Conservation (phyloP, 2,888 invertebrate genomes). For the Polyommatus iphigenia region DNA sequence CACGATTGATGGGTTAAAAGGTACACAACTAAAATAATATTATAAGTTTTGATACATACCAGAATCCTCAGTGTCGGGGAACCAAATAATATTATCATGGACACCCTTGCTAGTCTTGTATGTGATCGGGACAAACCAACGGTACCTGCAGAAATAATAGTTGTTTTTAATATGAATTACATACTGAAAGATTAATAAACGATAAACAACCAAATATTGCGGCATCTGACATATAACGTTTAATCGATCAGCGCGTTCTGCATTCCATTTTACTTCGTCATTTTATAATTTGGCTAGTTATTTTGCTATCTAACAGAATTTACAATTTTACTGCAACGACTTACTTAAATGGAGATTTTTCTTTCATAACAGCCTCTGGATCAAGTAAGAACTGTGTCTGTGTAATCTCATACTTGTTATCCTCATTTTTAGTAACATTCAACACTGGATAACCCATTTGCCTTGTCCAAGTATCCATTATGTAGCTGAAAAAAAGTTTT, state of each 20-base stretch:
- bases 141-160: constrained; percentile 80
- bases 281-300: too few relatives aligned
- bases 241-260: too few relatives aligned
- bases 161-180: too few relatives aligned
- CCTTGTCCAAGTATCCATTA: constrained; percentile 94
- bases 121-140: constrained; percentile 92
- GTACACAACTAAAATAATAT: too few relatives aligned
- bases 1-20: too few relatives aligned
- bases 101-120: constrained; percentile 81
- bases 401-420: constrained; percentile 79
- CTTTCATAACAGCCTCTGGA: constrained; percentile 77
- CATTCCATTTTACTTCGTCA: too few relatives aligned
- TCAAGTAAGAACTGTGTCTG: constrained; percentile 89
- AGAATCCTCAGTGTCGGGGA: constrained; percentile 56
- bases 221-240: too few relatives aligned
- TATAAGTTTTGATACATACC: constrained; percentile 49
- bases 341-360: constrained; percentile 77
- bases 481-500: constrained; percentile 63
- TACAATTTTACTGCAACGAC: background rate
- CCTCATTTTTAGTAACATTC: constrained; percentile 71
- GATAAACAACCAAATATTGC: too few relatives aligned
- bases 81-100: constrained; percentile 62
- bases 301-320: too few relatives aligned
- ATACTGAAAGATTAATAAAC: too few relatives aligned
- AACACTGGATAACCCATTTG: constrained; percentile 94